Evolutionary conservation across 2,888 invertebrate genomes (phyloP).

Genomic region (Caenorhabditis macrosperma): DNA sequence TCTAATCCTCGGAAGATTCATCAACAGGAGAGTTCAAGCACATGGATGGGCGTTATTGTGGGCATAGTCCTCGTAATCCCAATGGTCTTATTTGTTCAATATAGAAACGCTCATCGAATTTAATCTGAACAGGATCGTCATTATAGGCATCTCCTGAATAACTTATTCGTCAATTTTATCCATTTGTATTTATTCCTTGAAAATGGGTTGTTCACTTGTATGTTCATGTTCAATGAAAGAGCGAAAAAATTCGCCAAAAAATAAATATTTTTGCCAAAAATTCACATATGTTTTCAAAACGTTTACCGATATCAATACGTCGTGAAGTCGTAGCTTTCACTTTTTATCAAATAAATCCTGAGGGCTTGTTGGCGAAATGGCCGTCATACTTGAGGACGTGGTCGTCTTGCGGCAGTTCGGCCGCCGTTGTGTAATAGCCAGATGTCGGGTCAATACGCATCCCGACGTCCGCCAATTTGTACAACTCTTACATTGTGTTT

Average conservation of each 20-base stretch:
- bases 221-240: conserved; percentile 13
- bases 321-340: no score
- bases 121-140: neutral
- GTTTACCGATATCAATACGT: no score
- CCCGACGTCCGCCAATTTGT: neutral
- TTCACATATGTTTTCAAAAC: neutral
- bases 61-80: conserved; percentile 12
- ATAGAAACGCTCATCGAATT: no score
- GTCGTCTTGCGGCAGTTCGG: neutral
- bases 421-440: conserved; percentile 21
- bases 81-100: conserved; percentile 7
- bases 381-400: conserved; percentile 1
- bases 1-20: conserved; percentile 5
- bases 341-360: no score
- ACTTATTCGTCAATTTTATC: neutral
- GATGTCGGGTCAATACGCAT: conserved; percentile 24
- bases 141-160: neutral
- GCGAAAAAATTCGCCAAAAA: neutral
- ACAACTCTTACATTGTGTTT: neutral
- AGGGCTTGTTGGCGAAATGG: neutral
- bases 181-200: neutral
- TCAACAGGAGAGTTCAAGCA: conserved; percentile 2
- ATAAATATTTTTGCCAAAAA: neutral
- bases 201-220: conserved; percentile 29
- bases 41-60: neutral